These are phyloP conservation scores for Discoglossus pictus DNA, from an alignment of 2,797 vertebrate genomes.

Conservation along the genomic window DNA sequence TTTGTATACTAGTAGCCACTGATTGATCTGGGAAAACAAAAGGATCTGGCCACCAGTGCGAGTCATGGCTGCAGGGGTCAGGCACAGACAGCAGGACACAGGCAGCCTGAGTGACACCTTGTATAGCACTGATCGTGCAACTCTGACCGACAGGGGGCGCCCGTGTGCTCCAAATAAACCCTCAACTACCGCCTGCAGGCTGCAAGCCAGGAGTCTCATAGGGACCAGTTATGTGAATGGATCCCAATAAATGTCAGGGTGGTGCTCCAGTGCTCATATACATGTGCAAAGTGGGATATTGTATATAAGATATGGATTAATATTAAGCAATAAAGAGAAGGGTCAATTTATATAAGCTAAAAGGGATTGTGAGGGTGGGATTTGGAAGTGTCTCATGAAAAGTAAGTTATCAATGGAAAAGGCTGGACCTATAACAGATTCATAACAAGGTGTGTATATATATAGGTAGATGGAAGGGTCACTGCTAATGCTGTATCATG, in stretches of 20 bases:
- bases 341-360: no score
- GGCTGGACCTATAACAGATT: no score
- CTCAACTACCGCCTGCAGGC: background rate
- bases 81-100: slow-evolving; percentile 27
- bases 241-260: background rate
- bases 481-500: no score
- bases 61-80: background rate
- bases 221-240: slow-evolving; percentile 9
- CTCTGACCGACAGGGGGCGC: slow-evolving; percentile 30
- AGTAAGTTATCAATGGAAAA: no score
- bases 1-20: slow-evolving; percentile 23
- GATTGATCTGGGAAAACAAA: slow-evolving; percentile 42
- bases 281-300: no score
- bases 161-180: slow-evolving; percentile 35
- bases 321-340: no score
- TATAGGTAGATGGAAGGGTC: no score
- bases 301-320: no score
- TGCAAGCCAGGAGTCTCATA: background rate
- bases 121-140: no score
- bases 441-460: no score
- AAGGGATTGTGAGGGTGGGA: no score
- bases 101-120: slow-evolving; percentile 2
- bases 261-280: background rate
- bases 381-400: no score
- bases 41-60: slow-evolving; percentile 12